phyloP scores from a whole-genome alignment of 2,113 vertebrate genomes.

The Melanostigma gelatinosum region DNA sequence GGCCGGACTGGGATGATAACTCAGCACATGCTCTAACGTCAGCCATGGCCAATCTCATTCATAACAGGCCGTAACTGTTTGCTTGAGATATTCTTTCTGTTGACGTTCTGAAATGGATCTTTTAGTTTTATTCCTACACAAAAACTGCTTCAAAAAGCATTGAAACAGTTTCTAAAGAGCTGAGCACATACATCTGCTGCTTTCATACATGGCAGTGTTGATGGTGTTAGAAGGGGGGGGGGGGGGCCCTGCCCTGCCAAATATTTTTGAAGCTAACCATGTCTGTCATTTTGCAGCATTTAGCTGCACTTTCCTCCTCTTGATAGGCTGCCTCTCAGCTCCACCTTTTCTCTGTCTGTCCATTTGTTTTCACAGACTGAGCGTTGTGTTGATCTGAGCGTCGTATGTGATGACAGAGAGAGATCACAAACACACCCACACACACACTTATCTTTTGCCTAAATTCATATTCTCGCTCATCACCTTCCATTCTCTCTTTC shows the following conservation, averaged over 20 bases:
- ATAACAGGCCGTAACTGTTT: not conserved
- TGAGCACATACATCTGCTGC: no score
- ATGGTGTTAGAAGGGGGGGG: no score
- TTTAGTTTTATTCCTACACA: not conserved
- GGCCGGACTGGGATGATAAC: not conserved
- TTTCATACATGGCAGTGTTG: not conserved
- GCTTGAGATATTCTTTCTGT: not conserved
- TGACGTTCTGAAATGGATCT: not conserved
- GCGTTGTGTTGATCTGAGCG: no score
- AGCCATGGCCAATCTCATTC: not conserved
- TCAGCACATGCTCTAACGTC: not conserved
- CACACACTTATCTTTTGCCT: not conserved
- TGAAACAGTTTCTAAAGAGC: not conserved
- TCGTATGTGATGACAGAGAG: not conserved
- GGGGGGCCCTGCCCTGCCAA: no score
- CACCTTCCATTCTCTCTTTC: not conserved
- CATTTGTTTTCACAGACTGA: no score
- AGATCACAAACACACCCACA: not conserved
- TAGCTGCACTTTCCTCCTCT: not conserved
- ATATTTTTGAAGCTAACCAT: no score
- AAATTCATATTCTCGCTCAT: not conserved
- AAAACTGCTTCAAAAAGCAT: not conserved
- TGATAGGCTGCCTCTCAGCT: not conserved
- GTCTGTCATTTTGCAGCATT: not conserved
- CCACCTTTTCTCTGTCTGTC: not conserved